Conservation (phyloP, 2,113 vertebrate species). For the Lepisosteus osseus region DNA sequence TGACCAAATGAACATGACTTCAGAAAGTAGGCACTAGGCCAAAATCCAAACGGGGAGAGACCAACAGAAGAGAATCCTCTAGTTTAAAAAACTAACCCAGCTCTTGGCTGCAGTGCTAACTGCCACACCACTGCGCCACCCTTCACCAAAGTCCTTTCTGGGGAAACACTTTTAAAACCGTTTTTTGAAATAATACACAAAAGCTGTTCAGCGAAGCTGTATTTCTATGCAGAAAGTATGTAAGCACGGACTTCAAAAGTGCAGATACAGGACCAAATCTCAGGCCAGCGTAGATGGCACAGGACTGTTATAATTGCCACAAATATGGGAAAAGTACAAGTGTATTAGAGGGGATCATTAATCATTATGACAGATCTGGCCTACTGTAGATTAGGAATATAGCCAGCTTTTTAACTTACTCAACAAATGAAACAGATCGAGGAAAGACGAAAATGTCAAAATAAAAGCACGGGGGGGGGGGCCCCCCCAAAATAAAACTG, state of each 20-base stretch:
- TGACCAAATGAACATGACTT: too few relatives aligned
- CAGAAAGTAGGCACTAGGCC: too few relatives aligned
- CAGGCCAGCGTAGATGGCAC: slow-evolving; percentile 14
- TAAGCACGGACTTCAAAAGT: background rate
- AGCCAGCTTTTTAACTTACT: slow-evolving; percentile 27
- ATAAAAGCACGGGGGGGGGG: too few relatives aligned
- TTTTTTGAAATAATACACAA: too few relatives aligned
- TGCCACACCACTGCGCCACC: too few relatives aligned
- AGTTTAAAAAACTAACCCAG: too few relatives aligned
- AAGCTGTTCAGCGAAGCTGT: slow-evolving; percentile 6
- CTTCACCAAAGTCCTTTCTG: too few relatives aligned
- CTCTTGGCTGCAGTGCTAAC: too few relatives aligned
- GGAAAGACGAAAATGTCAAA: background rate
- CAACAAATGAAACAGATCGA: slow-evolving; percentile 22
- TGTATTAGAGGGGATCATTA: slow-evolving; percentile 19
- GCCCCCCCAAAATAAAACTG: background rate
- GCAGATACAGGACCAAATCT: background rate
- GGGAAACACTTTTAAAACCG: too few relatives aligned
- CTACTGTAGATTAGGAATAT: background rate
- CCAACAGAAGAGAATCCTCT: too few relatives aligned
- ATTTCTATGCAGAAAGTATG: background rate
- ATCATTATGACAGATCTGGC: slow-evolving; percentile 30
- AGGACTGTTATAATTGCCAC: slow-evolving; percentile 40
- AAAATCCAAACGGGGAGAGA: too few relatives aligned
- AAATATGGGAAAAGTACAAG: slow-evolving; percentile 36